Conservation (phyloP, 2,888 invertebrate species). For the Galeruca laticollis region DNA sequence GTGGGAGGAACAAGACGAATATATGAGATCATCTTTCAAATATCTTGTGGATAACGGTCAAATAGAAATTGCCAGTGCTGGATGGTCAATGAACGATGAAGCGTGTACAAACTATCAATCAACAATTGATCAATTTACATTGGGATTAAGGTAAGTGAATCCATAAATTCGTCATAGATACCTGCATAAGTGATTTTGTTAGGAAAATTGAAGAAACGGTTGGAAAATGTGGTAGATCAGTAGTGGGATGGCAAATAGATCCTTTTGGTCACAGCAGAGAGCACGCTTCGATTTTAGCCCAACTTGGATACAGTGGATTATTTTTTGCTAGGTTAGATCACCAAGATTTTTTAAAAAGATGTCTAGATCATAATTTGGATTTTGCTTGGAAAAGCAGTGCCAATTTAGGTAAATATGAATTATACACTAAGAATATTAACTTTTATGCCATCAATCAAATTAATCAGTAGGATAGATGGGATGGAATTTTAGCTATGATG, state of each 20-base stretch:
- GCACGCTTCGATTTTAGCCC: conserved; percentile 74
- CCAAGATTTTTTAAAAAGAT: conserved; percentile 72
- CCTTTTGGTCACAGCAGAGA: conserved; percentile 85
- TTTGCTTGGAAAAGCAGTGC: conserved; percentile 78
- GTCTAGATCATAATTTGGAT: conserved; percentile 74
- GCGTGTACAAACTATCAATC: conserved; percentile 78
- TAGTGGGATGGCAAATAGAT: conserved; percentile 88
- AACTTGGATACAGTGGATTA: conserved; percentile 79
- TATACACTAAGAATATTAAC: too few species aligned
- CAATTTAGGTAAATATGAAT: conserved; percentile 67
- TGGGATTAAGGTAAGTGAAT: conserved; percentile 72
- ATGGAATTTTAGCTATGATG: too few species aligned
- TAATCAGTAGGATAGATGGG: too few species aligned
- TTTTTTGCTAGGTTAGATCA: conserved; percentile 80
- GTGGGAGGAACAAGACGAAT: conserved; percentile 78
- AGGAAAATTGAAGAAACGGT: conserved; percentile 69
- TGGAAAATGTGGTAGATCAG: conserved; percentile 80
- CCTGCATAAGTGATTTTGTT: conserved; percentile 6
- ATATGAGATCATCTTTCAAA: conserved; percentile 69
- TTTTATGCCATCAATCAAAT: too few species aligned
- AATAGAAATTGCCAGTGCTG: conserved; percentile 73
- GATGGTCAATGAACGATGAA: conserved; percentile 75
- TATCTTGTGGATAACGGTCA: conserved; percentile 72
- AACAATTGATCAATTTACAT: conserved; percentile 78
- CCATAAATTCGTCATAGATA: background rate